These are phyloP conservation scores for Anisognathus igniventris DNA, from an alignment of 2,797 vertebrate species.

Conservation along the genomic window DNA sequence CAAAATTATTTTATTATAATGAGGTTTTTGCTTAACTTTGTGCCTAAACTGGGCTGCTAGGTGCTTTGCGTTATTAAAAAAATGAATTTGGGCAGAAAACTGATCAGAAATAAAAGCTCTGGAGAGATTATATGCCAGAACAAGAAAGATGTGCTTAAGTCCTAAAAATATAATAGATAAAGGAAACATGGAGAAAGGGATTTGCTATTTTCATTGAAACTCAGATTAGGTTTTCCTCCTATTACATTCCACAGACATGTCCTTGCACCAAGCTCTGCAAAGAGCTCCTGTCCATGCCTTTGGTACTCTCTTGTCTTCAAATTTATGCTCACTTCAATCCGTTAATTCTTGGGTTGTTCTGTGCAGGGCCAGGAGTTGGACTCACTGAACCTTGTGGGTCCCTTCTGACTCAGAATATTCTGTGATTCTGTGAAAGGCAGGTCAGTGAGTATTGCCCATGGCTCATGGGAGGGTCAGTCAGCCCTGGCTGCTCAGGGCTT, in stretches of 20 bases:
- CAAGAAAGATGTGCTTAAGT: neutral
- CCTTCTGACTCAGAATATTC: neutral
- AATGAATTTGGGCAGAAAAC: neutral
- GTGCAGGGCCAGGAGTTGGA: neutral
- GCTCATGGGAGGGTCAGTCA: neutral
- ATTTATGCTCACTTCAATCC: neutral
- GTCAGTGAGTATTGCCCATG: accelerated
- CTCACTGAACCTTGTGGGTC: accelerated
- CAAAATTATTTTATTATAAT: neutral
- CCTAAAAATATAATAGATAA: neutral
- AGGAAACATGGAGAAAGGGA: neutral
- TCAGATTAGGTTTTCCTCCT: neutral
- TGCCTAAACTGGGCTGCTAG: neutral
- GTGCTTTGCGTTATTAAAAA: neutral
- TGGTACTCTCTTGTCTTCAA: neutral
- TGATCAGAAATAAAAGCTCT: neutral
- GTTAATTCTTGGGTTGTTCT: neutral
- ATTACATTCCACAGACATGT: neutral
- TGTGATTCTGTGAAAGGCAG: neutral
- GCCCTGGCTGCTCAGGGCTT: neutral
- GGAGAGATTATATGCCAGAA: neutral
- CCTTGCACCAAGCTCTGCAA: neutral
- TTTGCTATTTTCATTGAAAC: neutral
- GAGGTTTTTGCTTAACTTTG: neutral
- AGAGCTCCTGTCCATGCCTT: neutral